phyloP scores from a whole-genome alignment of 2,797 vertebrate species.

The Leucoraja ocellata region DNA sequence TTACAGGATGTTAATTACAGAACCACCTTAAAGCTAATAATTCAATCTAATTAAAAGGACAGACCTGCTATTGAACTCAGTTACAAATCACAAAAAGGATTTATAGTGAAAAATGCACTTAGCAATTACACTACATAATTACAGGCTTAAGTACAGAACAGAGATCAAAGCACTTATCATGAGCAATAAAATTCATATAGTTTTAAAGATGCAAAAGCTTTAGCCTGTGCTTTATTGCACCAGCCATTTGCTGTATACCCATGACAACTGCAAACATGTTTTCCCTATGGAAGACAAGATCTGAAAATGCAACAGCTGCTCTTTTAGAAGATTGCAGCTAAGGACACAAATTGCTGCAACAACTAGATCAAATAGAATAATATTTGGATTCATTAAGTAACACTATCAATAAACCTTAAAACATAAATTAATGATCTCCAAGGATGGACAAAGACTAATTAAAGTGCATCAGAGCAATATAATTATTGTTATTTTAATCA shows the following conservation, averaged over 20 bases:
- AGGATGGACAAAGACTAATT: conserved; percentile 72
- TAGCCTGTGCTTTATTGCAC: conserved; percentile 78
- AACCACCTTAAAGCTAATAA: conserved; percentile 85
- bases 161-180: conserved; percentile 86
- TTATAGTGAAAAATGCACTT: conserved; percentile 84
- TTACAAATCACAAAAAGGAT: conserved; percentile 89
- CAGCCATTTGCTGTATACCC: conserved; percentile 67
- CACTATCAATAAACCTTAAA: conserved; percentile 87
- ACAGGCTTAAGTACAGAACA: conserved; percentile 90
- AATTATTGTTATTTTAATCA: conserved; percentile 87
- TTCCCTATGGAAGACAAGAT: conserved; percentile 76
- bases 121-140: conserved; percentile 97
- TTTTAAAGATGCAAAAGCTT: conserved; percentile 77
- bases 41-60: conserved; percentile 93
- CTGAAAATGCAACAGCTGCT: conserved; percentile 89
- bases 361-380: conserved; percentile 70
- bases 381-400: conserved; percentile 94
- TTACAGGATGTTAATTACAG: conserved; percentile 18
- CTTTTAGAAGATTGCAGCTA: conserved; percentile 79
- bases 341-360: conserved; percentile 96
- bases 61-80: conserved; percentile 84
- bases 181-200: conserved; percentile 91
- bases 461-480: conserved; percentile 71
- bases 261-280: conserved; percentile 79
- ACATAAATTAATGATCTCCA: conserved; percentile 78